These are phyloP conservation scores for Oreotrochilus melanogaster DNA, from an alignment of 2,113 vertebrate species.

Conservation along the genomic window DNA sequence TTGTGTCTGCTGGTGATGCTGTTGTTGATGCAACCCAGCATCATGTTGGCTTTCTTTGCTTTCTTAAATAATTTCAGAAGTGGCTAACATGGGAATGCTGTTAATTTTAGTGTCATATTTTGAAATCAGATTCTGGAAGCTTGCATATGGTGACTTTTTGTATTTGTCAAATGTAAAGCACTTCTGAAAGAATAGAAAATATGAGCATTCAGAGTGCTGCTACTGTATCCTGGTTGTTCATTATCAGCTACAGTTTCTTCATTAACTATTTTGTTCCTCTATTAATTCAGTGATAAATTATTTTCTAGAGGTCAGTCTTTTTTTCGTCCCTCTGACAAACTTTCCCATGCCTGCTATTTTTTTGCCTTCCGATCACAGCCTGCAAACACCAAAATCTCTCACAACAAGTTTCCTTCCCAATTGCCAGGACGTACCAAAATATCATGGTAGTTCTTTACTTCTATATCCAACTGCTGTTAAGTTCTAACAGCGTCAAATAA, in stretches of 20 bases:
- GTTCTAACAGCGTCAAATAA: not conserved
- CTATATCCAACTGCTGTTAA: not conserved
- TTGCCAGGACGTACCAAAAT: not conserved
- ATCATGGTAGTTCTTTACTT: not conserved
- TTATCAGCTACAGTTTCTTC: not conserved
- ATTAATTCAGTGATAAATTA: not conserved
- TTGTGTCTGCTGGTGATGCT: too few species aligned
- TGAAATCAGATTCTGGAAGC: not conserved
- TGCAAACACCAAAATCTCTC: not conserved
- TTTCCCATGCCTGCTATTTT: not conserved
- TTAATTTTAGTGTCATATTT: not conserved
- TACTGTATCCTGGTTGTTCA: not conserved
- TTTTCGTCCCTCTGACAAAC: accelerated
- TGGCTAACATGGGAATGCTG: not conserved
- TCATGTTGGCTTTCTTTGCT: too few species aligned
- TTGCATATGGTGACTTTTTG: not conserved
- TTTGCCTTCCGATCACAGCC: not conserved
- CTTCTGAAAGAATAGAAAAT: not conserved
- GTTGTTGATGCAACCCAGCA: too few species aligned
- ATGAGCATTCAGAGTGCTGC: not conserved
- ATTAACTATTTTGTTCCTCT: not conserved
- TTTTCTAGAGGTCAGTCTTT: not conserved
- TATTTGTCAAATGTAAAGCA: not conserved
- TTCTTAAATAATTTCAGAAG: too few species aligned
- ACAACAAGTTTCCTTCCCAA: not conserved